Conservation (phyloP, 2,888 invertebrate genomes). For the Cephus spinipes region DNA sequence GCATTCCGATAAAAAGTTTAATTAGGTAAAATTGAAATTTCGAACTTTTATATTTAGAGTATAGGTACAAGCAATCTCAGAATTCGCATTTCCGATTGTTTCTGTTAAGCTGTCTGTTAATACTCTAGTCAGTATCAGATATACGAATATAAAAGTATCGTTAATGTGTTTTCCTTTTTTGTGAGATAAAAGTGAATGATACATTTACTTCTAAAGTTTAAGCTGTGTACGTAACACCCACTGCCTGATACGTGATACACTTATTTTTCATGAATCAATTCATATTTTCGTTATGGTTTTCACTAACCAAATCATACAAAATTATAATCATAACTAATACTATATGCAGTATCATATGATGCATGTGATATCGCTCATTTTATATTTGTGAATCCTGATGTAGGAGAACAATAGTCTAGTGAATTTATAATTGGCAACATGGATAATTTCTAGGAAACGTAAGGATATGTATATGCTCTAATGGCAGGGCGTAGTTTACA, state of each 20-base stretch:
- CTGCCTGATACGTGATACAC: too few relatives aligned
- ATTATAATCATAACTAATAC: background rate
- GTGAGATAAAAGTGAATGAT: background rate
- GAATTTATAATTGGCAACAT: background rate
- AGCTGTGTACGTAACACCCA: background rate
- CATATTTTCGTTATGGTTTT: background rate
- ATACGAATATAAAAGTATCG: background rate
- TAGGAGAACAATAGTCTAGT: background rate
- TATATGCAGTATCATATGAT: background rate
- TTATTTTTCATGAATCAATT: too few relatives aligned
- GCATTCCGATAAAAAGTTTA: background rate
- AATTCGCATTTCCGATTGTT: background rate
- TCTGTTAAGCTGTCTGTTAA: background rate
- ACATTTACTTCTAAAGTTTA: background rate
- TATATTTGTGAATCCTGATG: background rate
- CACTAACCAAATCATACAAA: background rate
- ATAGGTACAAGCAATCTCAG: background rate
- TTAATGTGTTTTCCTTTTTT: background rate
- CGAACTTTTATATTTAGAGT: background rate
- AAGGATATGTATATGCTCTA: background rate
- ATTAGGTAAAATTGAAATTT: background rate
- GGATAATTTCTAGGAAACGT: background rate
- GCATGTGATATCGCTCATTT: background rate
- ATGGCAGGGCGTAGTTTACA: background rate
- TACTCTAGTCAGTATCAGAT: background rate